Conservation (phyloP, 2,888 invertebrate species). For the Ichneumoninae sp. region DNA sequence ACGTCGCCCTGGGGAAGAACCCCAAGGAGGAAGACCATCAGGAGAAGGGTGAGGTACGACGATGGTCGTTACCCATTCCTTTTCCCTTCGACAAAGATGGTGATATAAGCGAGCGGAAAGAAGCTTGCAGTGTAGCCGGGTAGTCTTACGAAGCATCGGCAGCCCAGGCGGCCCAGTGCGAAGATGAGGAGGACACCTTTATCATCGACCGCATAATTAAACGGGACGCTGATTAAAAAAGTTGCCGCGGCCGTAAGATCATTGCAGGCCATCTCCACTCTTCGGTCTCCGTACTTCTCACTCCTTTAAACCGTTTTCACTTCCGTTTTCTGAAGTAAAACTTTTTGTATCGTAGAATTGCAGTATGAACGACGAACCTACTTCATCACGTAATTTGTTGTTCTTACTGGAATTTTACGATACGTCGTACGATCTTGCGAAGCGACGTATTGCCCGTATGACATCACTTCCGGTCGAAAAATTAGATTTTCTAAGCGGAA, state of each 20-base stretch:
- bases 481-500: too few species aligned
- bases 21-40: constrained; percentile 66
- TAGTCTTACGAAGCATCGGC: constrained; percentile 35
- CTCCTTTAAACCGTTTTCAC: constrained; percentile 51
- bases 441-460: too few species aligned
- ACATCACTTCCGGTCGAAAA: too few species aligned
- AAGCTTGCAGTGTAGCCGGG: constrained; percentile 21
- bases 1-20: constrained; percentile 73
- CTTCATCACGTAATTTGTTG: background rate
- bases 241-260: constrained; percentile 83
- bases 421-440: too few species aligned
- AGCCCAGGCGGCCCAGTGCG: constrained; percentile 42
- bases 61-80: constrained; percentile 63
- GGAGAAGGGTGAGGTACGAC: constrained; percentile 64
- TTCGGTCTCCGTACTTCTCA: constrained; percentile 6
- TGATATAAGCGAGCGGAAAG: constrained; percentile 60
- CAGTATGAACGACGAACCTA: too few species aligned
- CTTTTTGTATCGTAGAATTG: too few species aligned
- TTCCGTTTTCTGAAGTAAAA: background rate
- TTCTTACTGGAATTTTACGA: too few species aligned
- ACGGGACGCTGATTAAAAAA: constrained; percentile 84
- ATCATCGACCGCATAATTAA: constrained; percentile 84
- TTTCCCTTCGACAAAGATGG: constrained; percentile 34
- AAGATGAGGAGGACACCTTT: constrained; percentile 77
- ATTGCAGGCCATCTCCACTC: constrained; percentile 78